Conservation (phyloP, 2,888 invertebrate species). For the Hipparchia sbordonii region DNA sequence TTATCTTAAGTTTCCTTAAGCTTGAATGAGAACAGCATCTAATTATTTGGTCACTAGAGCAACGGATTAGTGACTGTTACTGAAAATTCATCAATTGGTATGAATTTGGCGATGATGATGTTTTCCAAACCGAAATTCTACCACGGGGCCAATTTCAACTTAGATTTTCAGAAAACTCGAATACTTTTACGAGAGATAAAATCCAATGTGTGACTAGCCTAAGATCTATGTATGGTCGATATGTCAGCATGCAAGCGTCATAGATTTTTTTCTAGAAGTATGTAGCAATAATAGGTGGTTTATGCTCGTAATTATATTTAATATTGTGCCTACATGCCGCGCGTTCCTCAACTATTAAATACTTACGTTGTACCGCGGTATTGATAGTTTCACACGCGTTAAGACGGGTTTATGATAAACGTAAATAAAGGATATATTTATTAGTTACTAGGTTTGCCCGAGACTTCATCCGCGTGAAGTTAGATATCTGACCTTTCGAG, state of each 20-base stretch:
- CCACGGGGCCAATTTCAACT: too few relatives aligned
- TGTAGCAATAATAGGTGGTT: slow-evolving; percentile 16
- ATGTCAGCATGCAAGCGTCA: slow-evolving; percentile 8
- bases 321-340: slow-evolving; percentile 14
- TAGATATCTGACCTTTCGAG: too few relatives aligned
- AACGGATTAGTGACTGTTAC: too few relatives aligned
- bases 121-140: too few relatives aligned
- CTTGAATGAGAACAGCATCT: too few relatives aligned
- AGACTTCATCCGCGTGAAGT: too few relatives aligned
- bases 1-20: too few relatives aligned
- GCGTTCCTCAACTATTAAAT: slow-evolving; percentile 14
- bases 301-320: slow-evolving; percentile 20
- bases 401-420: neutral
- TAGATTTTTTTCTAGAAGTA: slow-evolving; percentile 22
- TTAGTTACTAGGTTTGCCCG: neutral
- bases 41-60: too few relatives aligned
- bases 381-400: slow-evolving; percentile 19
- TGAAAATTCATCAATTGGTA: too few relatives aligned
- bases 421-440: neutral
- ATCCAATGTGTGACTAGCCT: neutral
- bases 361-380: neutral
- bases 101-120: too few relatives aligned
- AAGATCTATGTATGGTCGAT: neutral
- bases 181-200: neutral
- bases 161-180: too few relatives aligned